Evolutionary conservation across 2,888 invertebrate species (phyloP).

Genomic region (Sinodicranocentrus sp.): DNA sequence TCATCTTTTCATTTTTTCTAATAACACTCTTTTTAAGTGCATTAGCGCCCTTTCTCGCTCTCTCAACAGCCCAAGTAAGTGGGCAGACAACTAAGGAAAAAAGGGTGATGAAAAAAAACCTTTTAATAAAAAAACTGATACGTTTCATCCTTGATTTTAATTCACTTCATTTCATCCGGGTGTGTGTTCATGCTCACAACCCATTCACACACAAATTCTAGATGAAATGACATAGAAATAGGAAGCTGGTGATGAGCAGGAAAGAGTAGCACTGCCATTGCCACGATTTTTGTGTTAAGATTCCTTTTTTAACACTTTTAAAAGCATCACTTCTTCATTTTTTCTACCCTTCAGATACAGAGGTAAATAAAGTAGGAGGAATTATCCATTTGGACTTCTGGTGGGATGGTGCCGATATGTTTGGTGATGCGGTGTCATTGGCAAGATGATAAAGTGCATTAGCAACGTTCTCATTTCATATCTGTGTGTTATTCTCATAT

Average conservation of each 20-base stretch:
- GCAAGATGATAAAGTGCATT: conserved; percentile 65
- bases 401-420: conserved; percentile 33
- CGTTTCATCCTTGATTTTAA: conserved; percentile 58
- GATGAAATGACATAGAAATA: conserved; percentile 17
- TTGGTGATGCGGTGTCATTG: conserved; percentile 61
- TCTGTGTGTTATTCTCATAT: conserved; percentile 32
- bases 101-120: conserved; percentile 59
- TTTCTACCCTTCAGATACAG: conserved; percentile 42
- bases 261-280: neutral
- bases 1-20: conserved; percentile 38
- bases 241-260: conserved; percentile 24
- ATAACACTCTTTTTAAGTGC: conserved; percentile 52
- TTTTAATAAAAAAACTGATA: conserved; percentile 65
- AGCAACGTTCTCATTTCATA: conserved; percentile 55
- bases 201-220: neutral
- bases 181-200: conserved; percentile 1
- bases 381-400: conserved; percentile 4
- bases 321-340: conserved; percentile 65
- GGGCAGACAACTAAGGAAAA: conserved; percentile 42
- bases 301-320: conserved; percentile 64
- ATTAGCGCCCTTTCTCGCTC: conserved; percentile 67
- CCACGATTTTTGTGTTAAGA: conserved; percentile 25
- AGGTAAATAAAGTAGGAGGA: conserved; percentile 6
- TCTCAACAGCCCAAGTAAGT: conserved; percentile 33
- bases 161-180: conserved; percentile 54